These are phyloP conservation scores for Coregonus sp. DNA, from an alignment of 2,797 vertebrate genomes.

Conservation along the genomic window DNA sequence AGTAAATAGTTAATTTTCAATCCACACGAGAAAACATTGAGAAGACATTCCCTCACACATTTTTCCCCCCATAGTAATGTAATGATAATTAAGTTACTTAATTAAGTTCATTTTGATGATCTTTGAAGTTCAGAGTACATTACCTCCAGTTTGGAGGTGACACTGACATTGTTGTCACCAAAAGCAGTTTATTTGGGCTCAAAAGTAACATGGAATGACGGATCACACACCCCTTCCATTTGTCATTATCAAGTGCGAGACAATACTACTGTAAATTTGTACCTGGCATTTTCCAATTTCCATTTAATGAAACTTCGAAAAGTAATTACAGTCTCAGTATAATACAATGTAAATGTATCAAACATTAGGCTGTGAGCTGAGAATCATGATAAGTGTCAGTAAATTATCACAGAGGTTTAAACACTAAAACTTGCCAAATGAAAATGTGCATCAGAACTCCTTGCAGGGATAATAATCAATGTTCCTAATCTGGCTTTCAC, in stretches of 20 bases:
- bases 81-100: slow-evolving; percentile 5
- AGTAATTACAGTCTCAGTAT: slow-evolving; percentile 27
- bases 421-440: slow-evolving; percentile 27
- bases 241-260: slow-evolving; percentile 35
- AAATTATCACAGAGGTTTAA: slow-evolving; percentile 3
- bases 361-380: slow-evolving; percentile 21
- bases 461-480: slow-evolving; percentile 51
- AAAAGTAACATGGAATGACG: slow-evolving; percentile 31
- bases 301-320: slow-evolving; percentile 48
- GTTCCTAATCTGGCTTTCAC: slow-evolving; percentile 37
- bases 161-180: slow-evolving; percentile 32
- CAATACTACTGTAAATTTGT: slow-evolving; percentile 25
- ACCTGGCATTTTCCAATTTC: slow-evolving; percentile 50
- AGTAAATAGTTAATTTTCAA: neutral
- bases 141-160: slow-evolving; percentile 32
- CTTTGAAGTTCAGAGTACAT: slow-evolving; percentile 29
- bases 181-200: slow-evolving; percentile 27
- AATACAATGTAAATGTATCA: slow-evolving; percentile 20
- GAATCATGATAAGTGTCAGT: slow-evolving; percentile 29
- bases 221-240: slow-evolving; percentile 23
- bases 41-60: neutral
- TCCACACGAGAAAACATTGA: neutral
- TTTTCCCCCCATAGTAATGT: slow-evolving; percentile 3
- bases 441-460: slow-evolving; percentile 42
- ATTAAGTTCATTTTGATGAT: slow-evolving; percentile 4